Evolutionary conservation across 2,888 invertebrate genomes (phyloP).

Genomic region (Gasteruption jaculator): DNA sequence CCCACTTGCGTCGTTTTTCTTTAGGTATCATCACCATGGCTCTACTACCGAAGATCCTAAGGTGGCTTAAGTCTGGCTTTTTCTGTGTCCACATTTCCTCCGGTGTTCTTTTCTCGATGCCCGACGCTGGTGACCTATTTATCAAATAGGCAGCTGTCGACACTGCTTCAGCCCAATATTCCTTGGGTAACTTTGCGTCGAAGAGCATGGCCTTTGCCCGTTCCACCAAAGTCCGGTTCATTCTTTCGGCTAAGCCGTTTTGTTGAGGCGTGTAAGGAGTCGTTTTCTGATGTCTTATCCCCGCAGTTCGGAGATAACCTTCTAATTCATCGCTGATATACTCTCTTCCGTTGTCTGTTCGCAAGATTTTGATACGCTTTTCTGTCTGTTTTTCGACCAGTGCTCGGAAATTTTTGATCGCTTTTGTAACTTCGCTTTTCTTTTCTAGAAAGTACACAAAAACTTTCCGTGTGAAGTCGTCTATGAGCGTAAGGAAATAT

Average conservation of each 20-base stretch:
- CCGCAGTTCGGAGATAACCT: conserved; percentile 7
- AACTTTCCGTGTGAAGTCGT: no score
- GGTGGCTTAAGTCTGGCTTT: conserved; percentile 34
- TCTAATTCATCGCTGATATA: conserved; percentile 13
- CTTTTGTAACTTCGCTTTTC: conserved; percentile 20
- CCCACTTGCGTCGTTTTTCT: conserved; percentile 24
- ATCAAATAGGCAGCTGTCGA: conserved; percentile 26
- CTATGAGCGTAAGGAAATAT: conserved; percentile 21
- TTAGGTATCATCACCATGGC: conserved; percentile 41
- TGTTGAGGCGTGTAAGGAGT: conserved; percentile 22
- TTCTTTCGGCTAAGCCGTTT: conserved; percentile 24
- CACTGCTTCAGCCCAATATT: conserved; percentile 29
- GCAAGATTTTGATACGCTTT: conserved; percentile 17
- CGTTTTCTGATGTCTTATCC: conserved; percentile 22
- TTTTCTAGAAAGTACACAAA: conserved; percentile 20
- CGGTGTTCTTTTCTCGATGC: conserved; percentile 29
- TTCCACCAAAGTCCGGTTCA: conserved; percentile 25
- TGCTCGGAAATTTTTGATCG: conserved; percentile 17
- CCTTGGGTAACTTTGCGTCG: conserved; percentile 17
- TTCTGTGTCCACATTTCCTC: conserved; percentile 39
- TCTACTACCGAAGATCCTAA: conserved; percentile 43
- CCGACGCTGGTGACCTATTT: conserved; percentile 25
- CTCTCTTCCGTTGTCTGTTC: conserved; percentile 18
- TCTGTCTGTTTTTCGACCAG: conserved; percentile 20
- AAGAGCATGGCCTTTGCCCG: conserved; percentile 26